These are phyloP conservation scores for Clostera curtula DNA, from an alignment of 2,888 invertebrate genomes.

Conservation along the genomic window DNA sequence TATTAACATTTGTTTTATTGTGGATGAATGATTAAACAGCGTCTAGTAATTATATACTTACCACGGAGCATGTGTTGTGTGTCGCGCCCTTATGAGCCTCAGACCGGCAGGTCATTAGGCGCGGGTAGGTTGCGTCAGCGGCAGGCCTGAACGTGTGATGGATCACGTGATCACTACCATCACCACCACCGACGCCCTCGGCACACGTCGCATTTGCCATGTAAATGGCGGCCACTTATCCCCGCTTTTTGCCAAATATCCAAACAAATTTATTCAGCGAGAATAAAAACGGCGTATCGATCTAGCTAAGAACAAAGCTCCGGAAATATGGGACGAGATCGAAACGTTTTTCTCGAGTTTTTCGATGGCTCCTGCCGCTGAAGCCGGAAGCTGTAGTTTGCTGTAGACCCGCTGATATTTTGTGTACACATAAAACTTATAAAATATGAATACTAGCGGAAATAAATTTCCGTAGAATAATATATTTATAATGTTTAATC, in stretches of 20 bases:
- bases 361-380: not conserved
- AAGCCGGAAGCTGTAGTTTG: not conserved
- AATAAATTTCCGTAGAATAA: no score
- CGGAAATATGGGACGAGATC: conserved; percentile 14
- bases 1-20: no score
- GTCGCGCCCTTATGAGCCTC: no score
- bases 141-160: conserved; percentile 30
- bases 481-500: no score
- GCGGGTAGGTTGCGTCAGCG: no score
- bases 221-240: conserved; percentile 58
- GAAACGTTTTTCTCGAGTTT: conserved; percentile 15
- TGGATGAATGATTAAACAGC: no score
- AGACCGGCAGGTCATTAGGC: no score
- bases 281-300: conserved; percentile 31
- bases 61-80: no score
- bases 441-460: no score
- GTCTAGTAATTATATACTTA: no score
- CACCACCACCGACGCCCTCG: conserved; percentile 26
- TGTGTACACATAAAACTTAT: no score
- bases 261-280: conserved; percentile 61
- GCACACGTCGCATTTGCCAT: conserved; percentile 44
- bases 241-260: conserved; percentile 56
- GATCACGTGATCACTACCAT: conserved; percentile 41
- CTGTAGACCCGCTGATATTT: no score
- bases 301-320: conserved; percentile 20